Evolutionary conservation across 2,797 vertebrate species (phyloP).

Genomic region (Pipistrellus pipistrellus): DNA sequence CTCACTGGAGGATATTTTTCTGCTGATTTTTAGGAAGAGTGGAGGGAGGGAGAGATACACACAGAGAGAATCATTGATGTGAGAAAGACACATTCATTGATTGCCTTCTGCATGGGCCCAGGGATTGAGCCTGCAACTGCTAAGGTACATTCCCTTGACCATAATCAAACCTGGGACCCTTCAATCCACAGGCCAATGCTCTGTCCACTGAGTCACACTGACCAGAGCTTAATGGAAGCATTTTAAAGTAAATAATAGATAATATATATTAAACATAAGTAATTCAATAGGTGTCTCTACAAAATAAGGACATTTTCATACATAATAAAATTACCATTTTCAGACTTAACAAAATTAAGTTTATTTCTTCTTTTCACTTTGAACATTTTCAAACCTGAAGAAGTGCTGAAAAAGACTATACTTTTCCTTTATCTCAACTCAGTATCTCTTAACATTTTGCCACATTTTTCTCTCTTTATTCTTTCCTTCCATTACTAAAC

Average conservation of each 20-base stretch:
- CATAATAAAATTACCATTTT: constrained; percentile 8
- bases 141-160: too few relatives aligned
- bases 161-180: too few relatives aligned
- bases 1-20: too few relatives aligned
- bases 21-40: too few relatives aligned
- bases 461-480: neutral
- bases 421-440: neutral
- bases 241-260: constrained; percentile 22
- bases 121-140: too few relatives aligned
- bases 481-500: neutral
- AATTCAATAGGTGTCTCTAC: neutral
- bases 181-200: too few relatives aligned
- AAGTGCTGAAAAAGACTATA: neutral
- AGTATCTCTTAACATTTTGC: neutral
- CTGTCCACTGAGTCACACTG: too few relatives aligned
- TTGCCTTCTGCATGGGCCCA: too few relatives aligned
- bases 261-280: constrained; percentile 7
- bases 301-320: neutral
- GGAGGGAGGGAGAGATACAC: too few relatives aligned
- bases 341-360: neutral
- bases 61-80: too few relatives aligned
- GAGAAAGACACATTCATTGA: too few relatives aligned
- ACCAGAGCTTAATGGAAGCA: neutral
- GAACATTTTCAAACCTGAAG: neutral
- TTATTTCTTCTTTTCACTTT: neutral